A percentile compares a stretch with the other conserved stretches of the same genome.
phyloP scores from a whole-genome alignment of 2,113 vertebrate genomes.

The cat (Felis catus) region DNA sequence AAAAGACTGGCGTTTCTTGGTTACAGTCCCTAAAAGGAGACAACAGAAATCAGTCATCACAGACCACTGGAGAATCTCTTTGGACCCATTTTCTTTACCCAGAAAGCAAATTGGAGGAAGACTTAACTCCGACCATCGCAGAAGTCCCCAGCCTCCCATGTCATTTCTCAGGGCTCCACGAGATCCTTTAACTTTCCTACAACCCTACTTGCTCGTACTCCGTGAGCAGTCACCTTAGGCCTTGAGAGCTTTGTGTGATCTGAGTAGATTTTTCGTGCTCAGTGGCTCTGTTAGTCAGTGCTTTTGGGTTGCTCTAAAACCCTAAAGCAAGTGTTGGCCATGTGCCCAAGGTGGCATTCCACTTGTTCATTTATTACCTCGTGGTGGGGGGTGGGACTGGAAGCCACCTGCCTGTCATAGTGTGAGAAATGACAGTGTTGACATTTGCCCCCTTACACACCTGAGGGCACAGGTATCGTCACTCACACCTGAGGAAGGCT shows the following conservation, averaged over 20 bases:
- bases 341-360: not conserved
- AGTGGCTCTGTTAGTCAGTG: not conserved
- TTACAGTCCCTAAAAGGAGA: not conserved
- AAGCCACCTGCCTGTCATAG: not conserved
- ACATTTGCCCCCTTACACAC: rapidly evolving
- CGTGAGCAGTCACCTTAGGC: not conserved
- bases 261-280: not conserved
- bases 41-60: not conserved
- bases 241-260: not conserved
- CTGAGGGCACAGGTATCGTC: not conserved
- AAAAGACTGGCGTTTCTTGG: not conserved
- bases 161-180: not conserved
- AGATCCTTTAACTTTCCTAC: rapidly evolving
- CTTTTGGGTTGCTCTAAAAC: not conserved
- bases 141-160: not conserved
- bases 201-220: rapidly evolving
- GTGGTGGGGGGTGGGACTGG: not conserved
- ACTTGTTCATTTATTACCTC: not conserved
- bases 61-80: not conserved
- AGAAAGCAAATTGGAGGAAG: not conserved
- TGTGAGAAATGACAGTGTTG: not conserved
- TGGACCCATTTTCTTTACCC: not conserved
- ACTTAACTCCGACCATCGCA: not conserved
- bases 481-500: not conserved
- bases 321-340: rapidly evolving